Base-by-base conservation (phyloP, 1,140 invertebrate species). In the Myzus persicae region DNA sequence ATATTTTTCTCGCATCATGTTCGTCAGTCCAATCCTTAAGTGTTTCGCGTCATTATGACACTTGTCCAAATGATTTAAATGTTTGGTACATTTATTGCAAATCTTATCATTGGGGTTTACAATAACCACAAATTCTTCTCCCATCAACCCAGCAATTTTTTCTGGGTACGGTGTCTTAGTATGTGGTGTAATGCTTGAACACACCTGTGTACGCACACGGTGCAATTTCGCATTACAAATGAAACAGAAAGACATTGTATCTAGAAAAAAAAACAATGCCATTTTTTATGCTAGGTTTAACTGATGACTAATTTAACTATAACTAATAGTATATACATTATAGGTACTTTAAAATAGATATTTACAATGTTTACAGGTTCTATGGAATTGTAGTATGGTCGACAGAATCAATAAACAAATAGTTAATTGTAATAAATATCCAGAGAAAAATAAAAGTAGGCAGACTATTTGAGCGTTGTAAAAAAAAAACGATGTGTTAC, bases 141-240 rank as follows among this genome's bases (percentile, higher is more conserved):
- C 94, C 38, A 94, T 94, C 48, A 94, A 81, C 67, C 94, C 93
- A 38, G 93, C 94, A 84, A 94, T 94, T 92, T 94, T 94, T 51
- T 94, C 94, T 81, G 94, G 94, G 9, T 94, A 89, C 24, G 93
- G 67, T 8, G 93, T 90, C 38, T 94, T 94, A 42, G 94, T 94
- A 93, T 94, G 91, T 20, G 92, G 93, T 22, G 94, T 94, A 54
- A 67, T 90, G 24, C 94, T 93, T 9, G 93, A 93, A 42, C 94
- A 91, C 7, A 94, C 81, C 24, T 90, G 93, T 20, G 93, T 93
- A 22, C 85, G 93, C 38, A 93, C 94, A 38, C 93, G 93, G 24
- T 44, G 67, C n/a, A 94, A 59, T 91, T 90, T 87, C 36, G 93
- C 42, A 76, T 94, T 94, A 91, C 94, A 94, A 26, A 94, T 81